Evolutionary conservation across 2,113 vertebrate species (phyloP), one percentile per base, ranked within the genome.

Genomic region (Cryptotis parvus): DNA sequence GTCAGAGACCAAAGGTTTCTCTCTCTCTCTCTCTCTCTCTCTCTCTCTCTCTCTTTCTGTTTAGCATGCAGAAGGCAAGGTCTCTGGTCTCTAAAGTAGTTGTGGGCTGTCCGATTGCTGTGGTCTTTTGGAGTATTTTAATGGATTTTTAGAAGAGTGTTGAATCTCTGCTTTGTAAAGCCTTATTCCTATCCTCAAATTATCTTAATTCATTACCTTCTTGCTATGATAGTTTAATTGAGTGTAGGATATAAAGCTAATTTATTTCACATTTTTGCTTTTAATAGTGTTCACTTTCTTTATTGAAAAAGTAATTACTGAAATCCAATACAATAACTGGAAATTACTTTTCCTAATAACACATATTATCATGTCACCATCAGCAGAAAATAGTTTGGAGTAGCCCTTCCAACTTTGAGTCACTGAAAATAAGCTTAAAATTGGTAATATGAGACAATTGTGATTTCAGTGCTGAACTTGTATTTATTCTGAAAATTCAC

Each of bases 241-340:
- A 97, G 94, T 96, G 89, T 73, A 78, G 88, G 95, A 84, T 96
- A 94, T 97, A 96, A 97, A 97, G 90, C 80, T 97, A 97, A 98
- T 97, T 98, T 97, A 97, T 97, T 97, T 97, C 94, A 96, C 94
- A 93, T 97, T 97, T 95, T 94, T 95, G 33, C 88, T 94, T 84
- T 84, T 97, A 96, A 96, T 96, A 95, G 96, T 97, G 97, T 96
- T 97, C 90, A 96, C 84, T 97, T 97, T 95, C 97, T 96, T 97
- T 97, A 97, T 97, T 97, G 98, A 97, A 97, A 97, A 97, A 97
- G 96, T 98, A 97, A 98, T 97, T 97, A 97, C 96, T 94, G 94
- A 69, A 96, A 97, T 97, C 95, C 66, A 61, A 95, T 97, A 98
- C 94, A 97, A 97, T 98, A 98, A 97, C 96, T 97, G 87, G 91